Evolutionary conservation across 2,113 vertebrate species (phyloP).

Genomic region (Dipodomys stephensi): DNA sequence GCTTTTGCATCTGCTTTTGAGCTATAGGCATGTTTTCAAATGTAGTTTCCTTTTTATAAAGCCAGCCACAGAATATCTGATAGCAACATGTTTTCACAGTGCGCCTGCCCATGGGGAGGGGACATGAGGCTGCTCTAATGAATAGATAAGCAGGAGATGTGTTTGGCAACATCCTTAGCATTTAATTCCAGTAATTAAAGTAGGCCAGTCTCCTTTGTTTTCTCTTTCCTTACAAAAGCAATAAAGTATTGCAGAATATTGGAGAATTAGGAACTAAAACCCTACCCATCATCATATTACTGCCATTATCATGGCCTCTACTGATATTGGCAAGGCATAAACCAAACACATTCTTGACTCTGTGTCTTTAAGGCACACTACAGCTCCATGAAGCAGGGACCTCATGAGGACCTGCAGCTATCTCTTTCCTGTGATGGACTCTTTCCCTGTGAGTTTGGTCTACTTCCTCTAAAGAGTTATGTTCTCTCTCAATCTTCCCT

Average conservation of each 20-base stretch:
- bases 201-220: slow-evolving; percentile 72
- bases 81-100: slow-evolving; percentile 57
- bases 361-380: too few relatives aligned
- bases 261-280: slow-evolving; percentile 11
- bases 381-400: neutral
- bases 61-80: slow-evolving; percentile 67
- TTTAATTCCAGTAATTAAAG: slow-evolving; percentile 78
- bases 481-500: neutral
- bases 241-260: slow-evolving; percentile 59
- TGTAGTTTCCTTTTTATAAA: slow-evolving; percentile 51
- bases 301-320: too few relatives aligned
- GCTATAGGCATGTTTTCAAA: slow-evolving; percentile 55
- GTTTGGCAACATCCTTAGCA: slow-evolving; percentile 72
- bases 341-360: neutral
- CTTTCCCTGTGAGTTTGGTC: neutral
- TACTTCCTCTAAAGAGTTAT: neutral
- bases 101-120: slow-evolving; percentile 60
- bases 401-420: rapidly evolving
- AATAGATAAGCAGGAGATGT: slow-evolving; percentile 74
- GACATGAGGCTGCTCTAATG: slow-evolving; percentile 62
- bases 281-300: too few relatives aligned
- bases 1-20: slow-evolving; percentile 44
- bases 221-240: slow-evolving; percentile 63
- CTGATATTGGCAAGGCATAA: neutral
- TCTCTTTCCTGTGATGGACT: neutral